Conservation (phyloP, 2,113 vertebrate species). For the Vicugna pacos region DNA sequence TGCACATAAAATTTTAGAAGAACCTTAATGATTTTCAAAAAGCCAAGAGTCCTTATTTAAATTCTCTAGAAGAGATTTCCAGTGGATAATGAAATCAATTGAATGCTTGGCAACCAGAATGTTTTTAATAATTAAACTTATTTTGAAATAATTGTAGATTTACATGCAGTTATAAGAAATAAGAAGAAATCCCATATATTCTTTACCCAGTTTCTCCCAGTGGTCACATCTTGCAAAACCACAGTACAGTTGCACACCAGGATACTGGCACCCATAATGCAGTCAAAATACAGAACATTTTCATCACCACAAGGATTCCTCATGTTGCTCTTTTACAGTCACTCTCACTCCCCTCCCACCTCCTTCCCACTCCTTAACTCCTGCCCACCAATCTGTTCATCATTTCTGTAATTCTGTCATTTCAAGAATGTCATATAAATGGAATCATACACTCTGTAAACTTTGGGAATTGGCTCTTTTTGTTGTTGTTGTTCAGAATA, state of each 20-base stretch:
- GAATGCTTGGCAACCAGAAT: background rate
- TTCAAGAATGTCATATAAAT: background rate
- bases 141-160: background rate
- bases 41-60: background rate
- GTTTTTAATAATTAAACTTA: background rate
- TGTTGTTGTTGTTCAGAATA: rapidly evolving
- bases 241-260: background rate
- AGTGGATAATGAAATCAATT: background rate
- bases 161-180: no score
- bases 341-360: background rate
- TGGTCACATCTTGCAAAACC: background rate
- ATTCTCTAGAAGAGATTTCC: background rate
- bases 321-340: background rate
- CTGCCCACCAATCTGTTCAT: no score
- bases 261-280: background rate
- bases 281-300: background rate
- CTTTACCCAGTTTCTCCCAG: background rate
- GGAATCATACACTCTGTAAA: background rate
- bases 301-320: background rate
- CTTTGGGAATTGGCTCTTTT: background rate
- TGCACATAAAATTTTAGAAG: background rate
- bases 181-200: background rate
- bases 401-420: background rate
- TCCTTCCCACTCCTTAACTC: background rate
- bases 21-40: background rate